These are phyloP conservation scores for Drosophila seclusa DNA, from an alignment of 2,888 invertebrate genomes.

Conservation along the genomic window DNA sequence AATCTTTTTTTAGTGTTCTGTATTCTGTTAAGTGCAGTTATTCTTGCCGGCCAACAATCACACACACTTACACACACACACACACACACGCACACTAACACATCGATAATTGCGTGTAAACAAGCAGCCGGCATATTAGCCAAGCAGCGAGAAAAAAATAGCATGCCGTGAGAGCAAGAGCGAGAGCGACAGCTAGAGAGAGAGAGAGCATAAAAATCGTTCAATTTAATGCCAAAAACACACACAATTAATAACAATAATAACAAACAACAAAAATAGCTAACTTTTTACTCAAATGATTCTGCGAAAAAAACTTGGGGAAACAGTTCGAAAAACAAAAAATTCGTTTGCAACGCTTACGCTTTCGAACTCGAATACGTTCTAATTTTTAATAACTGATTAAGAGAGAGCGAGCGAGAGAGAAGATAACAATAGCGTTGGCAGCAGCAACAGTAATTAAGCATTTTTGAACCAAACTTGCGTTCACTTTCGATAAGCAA, in stretches of 20 bases:
- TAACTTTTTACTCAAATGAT: background rate
- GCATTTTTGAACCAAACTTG: constrained; percentile 1
- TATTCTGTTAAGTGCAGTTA: constrained; percentile 52
- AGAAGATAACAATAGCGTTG: background rate
- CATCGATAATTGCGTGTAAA: constrained; percentile 5
- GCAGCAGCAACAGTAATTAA: constrained; percentile 1
- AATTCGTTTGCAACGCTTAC: constrained; percentile 6
- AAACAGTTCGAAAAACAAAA: background rate
- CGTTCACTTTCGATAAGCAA: constrained; percentile 20
- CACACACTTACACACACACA: constrained; percentile 9
- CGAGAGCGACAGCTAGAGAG: constrained; percentile 5
- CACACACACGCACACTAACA: constrained; percentile 17
- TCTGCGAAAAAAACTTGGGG: constrained; percentile 3
- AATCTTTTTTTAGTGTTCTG: constrained; percentile 46
- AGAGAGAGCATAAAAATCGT: constrained; percentile 37
- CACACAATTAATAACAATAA: constrained; percentile 15
- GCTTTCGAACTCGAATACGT: constrained; percentile 13
- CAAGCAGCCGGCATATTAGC: constrained; percentile 57
- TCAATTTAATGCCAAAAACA: constrained; percentile 45
- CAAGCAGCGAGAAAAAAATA: constrained; percentile 12
- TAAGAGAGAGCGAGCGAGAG: background rate
- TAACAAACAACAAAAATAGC: constrained; percentile 6
- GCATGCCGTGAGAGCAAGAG: constrained; percentile 2
- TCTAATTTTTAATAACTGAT: constrained; percentile 1
- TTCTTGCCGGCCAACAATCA: constrained; percentile 24